Evolutionary conservation across 35 echinoderm and acorn worm genomes (phyloP).

Genomic region (Lytechinus pictus): DNA sequence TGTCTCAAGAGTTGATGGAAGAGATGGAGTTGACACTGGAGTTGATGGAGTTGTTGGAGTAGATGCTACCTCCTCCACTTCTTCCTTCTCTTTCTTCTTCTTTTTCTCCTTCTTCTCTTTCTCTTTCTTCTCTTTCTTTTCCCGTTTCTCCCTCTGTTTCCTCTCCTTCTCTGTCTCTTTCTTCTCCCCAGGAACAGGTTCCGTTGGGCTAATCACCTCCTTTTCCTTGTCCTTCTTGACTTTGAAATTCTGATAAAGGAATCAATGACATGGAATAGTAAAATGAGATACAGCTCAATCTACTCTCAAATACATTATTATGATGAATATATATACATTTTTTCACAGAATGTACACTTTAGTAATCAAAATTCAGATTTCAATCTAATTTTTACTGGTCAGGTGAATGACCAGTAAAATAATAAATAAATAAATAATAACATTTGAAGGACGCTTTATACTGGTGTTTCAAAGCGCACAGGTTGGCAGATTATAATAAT

Average conservation of each 20-base stretch:
- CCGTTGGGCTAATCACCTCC: background rate
- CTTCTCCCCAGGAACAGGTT: background rate
- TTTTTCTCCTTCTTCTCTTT: background rate
- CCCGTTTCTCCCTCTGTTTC: constrained; percentile 1
- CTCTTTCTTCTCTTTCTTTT: constrained; percentile 35
- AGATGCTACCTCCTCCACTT: background rate
- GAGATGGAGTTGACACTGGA: background rate
- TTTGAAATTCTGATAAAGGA: background rate
- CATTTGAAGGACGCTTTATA: too few relatives aligned
- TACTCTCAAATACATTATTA: too few relatives aligned
- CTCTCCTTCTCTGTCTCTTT: constrained; percentile 38
- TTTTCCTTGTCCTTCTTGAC: constrained; percentile 12
- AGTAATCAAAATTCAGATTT: too few relatives aligned
- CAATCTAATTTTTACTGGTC: too few relatives aligned
- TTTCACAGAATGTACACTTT: too few relatives aligned
- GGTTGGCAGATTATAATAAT: too few relatives aligned
- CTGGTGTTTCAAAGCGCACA: too few relatives aligned
- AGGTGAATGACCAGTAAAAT: too few relatives aligned
- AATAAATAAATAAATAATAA: too few relatives aligned
- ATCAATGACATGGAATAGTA: background rate
- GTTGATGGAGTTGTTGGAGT: background rate
- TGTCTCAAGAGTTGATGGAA: background rate
- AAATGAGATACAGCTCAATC: background rate
- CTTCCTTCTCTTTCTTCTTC: background rate
- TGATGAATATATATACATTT: too few relatives aligned